A percentile compares a stretch with the other conserved stretches of the same genome.
phyloP scores from a whole-genome alignment of 2,888 invertebrate species.

The Dryadula phaetusa region DNA sequence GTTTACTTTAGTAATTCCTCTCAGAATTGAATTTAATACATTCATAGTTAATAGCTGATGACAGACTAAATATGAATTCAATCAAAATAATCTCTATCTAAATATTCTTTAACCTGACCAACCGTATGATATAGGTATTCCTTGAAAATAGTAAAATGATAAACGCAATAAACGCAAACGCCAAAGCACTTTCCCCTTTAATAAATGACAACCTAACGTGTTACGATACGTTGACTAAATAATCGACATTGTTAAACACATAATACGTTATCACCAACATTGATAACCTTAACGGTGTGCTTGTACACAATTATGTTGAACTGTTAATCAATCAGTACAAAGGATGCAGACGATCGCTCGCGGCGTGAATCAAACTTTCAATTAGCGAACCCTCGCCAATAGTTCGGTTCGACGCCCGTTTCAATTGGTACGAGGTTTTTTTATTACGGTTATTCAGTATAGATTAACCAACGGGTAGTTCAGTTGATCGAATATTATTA shows the following conservation, averaged over 20 bases:
- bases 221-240: too few species aligned
- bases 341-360: constrained; percentile 36
- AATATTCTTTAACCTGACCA: too few species aligned
- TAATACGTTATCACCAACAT: not conserved
- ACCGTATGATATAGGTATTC: too few species aligned
- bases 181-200: too few species aligned
- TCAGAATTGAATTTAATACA: too few species aligned
- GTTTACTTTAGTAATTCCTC: too few species aligned
- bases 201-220: too few species aligned
- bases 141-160: too few species aligned
- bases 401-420: constrained; percentile 39
- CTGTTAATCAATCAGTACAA: constrained; percentile 30
- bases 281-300: constrained; percentile 14
- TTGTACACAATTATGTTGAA: constrained; percentile 17
- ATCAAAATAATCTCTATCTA: too few species aligned
- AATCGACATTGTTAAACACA: not conserved
- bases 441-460: constrained; percentile 21
- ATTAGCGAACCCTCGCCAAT: constrained; percentile 44
- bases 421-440: constrained; percentile 23
- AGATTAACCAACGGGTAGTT: not conserved
- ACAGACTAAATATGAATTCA: too few species aligned
- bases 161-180: too few species aligned
- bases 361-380: constrained; percentile 41
- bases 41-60: too few species aligned
- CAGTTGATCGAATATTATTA: not conserved